Evolutionary conservation across 2,888 invertebrate genomes (phyloP).

Genomic region (Hirtodrosophila histrioides): DNA sequence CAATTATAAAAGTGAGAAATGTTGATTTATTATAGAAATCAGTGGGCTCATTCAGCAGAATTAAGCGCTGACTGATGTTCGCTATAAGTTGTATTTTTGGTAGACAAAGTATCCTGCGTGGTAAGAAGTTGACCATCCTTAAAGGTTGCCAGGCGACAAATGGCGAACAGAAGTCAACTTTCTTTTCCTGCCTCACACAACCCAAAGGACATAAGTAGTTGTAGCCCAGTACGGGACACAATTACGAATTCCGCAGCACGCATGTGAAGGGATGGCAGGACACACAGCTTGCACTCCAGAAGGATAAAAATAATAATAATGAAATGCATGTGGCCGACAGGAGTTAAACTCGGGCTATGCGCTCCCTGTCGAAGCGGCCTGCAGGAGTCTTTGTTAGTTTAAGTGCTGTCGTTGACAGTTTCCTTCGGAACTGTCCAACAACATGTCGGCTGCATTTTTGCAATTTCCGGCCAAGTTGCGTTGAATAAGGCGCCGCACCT

Average conservation of each 20-base stretch:
- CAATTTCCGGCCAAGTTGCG: conserved; percentile 34
- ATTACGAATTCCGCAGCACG: too few relatives aligned
- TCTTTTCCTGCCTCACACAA: not conserved
- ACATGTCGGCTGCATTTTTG: conserved; percentile 40
- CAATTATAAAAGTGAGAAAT: too few relatives aligned
- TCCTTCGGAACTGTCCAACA: conserved; percentile 36
- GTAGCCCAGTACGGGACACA: too few relatives aligned
- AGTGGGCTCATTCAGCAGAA: too few relatives aligned
- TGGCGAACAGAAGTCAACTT: not conserved
- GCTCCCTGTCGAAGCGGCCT: too few relatives aligned
- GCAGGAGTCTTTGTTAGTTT: conserved; percentile 29
- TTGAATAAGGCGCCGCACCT: conserved; percentile 5
- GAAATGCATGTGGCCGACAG: conserved; percentile 19
- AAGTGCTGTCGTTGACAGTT: conserved; percentile 66
- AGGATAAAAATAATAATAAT: not conserved
- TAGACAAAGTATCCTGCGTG: too few relatives aligned
- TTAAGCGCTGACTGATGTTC: too few relatives aligned
- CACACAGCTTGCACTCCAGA: not conserved
- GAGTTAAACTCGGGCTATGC: conserved; percentile 2
- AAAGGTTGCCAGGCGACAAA: too few relatives aligned
- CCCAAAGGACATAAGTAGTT: not conserved
- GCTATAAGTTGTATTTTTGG: too few relatives aligned
- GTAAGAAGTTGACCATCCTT: too few relatives aligned
- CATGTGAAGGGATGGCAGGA: too few relatives aligned
- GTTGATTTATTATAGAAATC: too few relatives aligned